These are phyloP conservation scores for Euleptes europaea DNA, from an alignment of 2,113 vertebrate genomes.

Conservation along the genomic window DNA sequence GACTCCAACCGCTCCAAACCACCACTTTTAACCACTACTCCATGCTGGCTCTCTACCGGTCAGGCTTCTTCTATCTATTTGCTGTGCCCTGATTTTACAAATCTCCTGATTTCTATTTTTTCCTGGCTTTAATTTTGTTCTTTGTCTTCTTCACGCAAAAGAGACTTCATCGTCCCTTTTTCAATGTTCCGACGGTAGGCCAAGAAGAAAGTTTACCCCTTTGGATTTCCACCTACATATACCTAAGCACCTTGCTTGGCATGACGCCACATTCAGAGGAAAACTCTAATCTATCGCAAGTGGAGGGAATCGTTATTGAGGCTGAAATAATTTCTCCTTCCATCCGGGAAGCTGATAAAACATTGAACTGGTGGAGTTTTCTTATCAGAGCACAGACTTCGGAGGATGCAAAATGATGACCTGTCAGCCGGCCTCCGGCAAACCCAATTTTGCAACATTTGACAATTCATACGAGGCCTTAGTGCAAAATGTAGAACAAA, in stretches of 20 bases:
- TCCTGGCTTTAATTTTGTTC: constrained; percentile 6
- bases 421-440: constrained; percentile 47
- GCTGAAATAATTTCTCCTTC: constrained; percentile 64
- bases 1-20: too few relatives aligned
- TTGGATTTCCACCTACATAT: constrained; percentile 23
- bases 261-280: constrained; percentile 9
- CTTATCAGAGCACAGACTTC: constrained; percentile 41
- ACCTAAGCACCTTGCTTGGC: constrained; percentile 26
- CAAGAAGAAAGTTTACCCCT: constrained; percentile 42
- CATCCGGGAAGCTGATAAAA: constrained; percentile 57
- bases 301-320: constrained; percentile 63
- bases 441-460: neutral
- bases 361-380: constrained; percentile 50
- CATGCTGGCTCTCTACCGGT: too few relatives aligned
- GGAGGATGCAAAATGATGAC: constrained; percentile 47
- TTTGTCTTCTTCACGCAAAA: constrained; percentile 30
- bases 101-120: neutral
- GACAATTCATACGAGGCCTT: neutral
- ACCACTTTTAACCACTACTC: too few relatives aligned
- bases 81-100: too few relatives aligned
- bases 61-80: too few relatives aligned
- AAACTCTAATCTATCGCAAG: constrained; percentile 61
- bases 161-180: constrained; percentile 21
- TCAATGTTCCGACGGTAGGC: neutral
- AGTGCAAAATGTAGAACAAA: neutral